A percentile compares a stretch with the other conserved stretches of the same genome.
Conservation (phyloP, 30 jellyfish, hydroid and myxozoan genomes). For the Nemopilema nomurai region DNA sequence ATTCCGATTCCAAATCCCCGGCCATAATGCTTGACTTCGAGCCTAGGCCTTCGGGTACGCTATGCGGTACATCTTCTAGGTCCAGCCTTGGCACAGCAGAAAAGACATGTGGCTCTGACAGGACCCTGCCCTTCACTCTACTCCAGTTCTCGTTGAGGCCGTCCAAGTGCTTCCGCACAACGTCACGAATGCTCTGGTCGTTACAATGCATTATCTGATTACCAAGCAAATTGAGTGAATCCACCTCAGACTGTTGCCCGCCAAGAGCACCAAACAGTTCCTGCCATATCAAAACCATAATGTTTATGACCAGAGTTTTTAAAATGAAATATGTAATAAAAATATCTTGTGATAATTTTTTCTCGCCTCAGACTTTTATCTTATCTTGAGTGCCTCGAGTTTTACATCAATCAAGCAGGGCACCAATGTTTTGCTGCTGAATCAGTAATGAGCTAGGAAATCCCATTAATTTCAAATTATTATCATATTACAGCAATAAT, state of each 20-base stretch:
- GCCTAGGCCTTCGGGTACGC: slow-evolving; percentile 6
- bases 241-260: slow-evolving; percentile 84
- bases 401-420: background rate
- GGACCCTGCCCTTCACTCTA: slow-evolving; percentile 53
- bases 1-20: slow-evolving; percentile 19
- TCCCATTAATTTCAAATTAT: background rate
- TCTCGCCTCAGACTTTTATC: background rate
- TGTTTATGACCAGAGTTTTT: too few relatives aligned
- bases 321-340: too few relatives aligned
- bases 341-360: too few relatives aligned
- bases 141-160: slow-evolving; percentile 79
- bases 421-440: background rate
- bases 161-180: slow-evolving; percentile 79
- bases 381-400: background rate
- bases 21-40: background rate
- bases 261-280: slow-evolving; percentile 77
- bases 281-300: slow-evolving; percentile 29
- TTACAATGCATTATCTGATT: slow-evolving; percentile 73
- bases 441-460: background rate
- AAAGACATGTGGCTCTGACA: slow-evolving; percentile 50
- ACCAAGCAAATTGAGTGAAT: slow-evolving; percentile 80
- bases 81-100: background rate
- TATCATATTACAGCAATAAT: background rate
- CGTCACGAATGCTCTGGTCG: slow-evolving; percentile 51
- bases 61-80: background rate